Base-by-base conservation (phyloP, 2,113 vertebrate species). In the Amblyopsis rosae region DNA sequence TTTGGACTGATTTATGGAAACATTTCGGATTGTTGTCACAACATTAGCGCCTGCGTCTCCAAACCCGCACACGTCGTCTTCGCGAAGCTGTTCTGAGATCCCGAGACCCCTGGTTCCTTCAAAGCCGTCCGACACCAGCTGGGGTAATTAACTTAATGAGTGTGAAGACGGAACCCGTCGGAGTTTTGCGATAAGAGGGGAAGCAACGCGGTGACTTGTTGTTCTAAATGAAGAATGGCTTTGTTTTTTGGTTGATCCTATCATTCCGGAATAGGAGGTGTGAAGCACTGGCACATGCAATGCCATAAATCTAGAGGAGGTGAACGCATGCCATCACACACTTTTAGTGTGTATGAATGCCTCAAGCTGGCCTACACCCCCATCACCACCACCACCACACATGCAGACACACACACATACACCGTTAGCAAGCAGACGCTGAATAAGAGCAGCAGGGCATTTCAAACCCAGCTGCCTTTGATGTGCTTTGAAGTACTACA, bases 401-500 rank as follows among this genome's bases (percentile, higher is more conserved):
- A 53, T 41, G 35, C 60, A 62, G 12, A 33, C 63, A 33, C 63
- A 4, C 26, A 35, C 19, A 65, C 50, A 65, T 19, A 54, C 49
- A 55, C 55, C 33, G 81, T 89, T 80, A 81, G 87, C 82, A 81
- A 81, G 87, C 82, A 81, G 62, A 80, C 68, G 80, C 71, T 71
- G 80, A 79, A 81, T 78, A 64, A 81, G 75, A 80, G 65, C 74
- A 67, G 63, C 67, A 68, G 69, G 63, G 81, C 78, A 83, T 87
- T 81, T 82, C 70, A 76, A 76, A 73, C 82, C 74, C 61, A 15
- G 58, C 59, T 67, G 61, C 61, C 70, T 79, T 73, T 83, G 64
- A 85, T 86, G 81, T 80, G 54, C 80, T 88, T 82, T 88, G 82
- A 91, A 84, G 78, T 86, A 65, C 60, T 76, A 72, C 35, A 62